Evolutionary conservation across 2,888 invertebrate species (phyloP), one percentile per base, ranked within the genome.

Genomic region (Ormyrus rosae): DNA sequence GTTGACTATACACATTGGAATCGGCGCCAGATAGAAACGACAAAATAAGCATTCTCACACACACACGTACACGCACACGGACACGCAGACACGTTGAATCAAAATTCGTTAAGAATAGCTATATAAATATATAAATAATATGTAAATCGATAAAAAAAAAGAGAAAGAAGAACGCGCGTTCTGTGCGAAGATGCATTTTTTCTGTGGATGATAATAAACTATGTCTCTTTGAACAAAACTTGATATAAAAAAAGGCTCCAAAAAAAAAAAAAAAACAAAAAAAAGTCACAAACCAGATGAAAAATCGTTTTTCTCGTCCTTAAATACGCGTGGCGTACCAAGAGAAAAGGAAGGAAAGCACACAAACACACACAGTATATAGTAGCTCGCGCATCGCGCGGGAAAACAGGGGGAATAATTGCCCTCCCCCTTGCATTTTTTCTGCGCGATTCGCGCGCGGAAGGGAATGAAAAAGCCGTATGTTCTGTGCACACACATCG

Each of bases 171-270:
- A 34, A 69, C 19, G 55, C 70, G 60, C 19, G 51, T 63, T 10
- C 46, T 45, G 46, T 45, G 74, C 67, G 61, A 76, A 55, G 46
- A 70, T 78, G 73, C 74, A 77, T 81, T 78, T 34, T 34, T 69
- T 68, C 70, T 70, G 81, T 81, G 78, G 61, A 74, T 65, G 74
- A 78, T 81, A 76, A 80, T 80, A 80, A 80, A 70, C 55, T 63
- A 55, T 75, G 8, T 71, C 61, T 76, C 55, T 71, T 75, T 34
- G n/a, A 11, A 74, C n/a, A 58, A 5, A 45, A 19, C 34, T 34
- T 34, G 34, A 4, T 34, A 34, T 3, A 34, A 34, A 34, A 34
- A 34, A 34, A 34, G 34, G 34, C 34, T 34, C 34, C 19, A 19
- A 19, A 19, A 45, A 63, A 53, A 55, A 64, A 70, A 65, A 69